These are phyloP conservation scores for Hecatera dysodea DNA, from an alignment of 2,888 invertebrate species.

Conservation along the genomic window DNA sequence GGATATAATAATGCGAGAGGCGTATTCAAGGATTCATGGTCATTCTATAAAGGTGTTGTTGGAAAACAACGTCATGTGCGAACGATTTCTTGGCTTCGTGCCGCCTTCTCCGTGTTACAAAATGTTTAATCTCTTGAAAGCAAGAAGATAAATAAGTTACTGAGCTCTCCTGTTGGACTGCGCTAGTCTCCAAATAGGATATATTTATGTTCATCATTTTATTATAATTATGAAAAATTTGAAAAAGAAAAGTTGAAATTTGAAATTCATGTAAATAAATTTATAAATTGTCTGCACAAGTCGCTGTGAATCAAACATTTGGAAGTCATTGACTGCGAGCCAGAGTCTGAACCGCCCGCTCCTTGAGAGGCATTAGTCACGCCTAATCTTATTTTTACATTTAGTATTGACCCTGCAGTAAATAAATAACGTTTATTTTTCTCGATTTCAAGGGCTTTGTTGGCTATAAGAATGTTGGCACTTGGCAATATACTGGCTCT, in stretches of 20 bases:
- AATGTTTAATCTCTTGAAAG: conserved; percentile 56
- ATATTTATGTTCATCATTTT: conserved; percentile 68
- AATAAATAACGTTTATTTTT: conserved; percentile 51
- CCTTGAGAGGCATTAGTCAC: conserved; percentile 64
- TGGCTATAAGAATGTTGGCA: conserved; percentile 3
- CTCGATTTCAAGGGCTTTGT: conserved; percentile 51
- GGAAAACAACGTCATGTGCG: conserved; percentile 56
- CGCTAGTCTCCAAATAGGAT: conserved; percentile 64
- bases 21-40: conserved; percentile 57
- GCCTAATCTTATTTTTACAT: conserved; percentile 59
- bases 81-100: conserved; percentile 73
- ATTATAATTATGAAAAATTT: conserved; percentile 55
- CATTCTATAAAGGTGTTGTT: conserved; percentile 58
- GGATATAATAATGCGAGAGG: conserved; percentile 47
- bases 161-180: conserved; percentile 64
- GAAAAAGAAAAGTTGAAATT: too few species aligned
- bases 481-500: too few species aligned
- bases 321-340: conserved; percentile 59
- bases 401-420: conserved; percentile 50
- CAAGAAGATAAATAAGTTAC: conserved; percentile 67
- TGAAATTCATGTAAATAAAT: conserved; percentile 39
- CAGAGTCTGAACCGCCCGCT: conserved; percentile 52
- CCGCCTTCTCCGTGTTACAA: conserved; percentile 62
- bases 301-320: conserved; percentile 53
- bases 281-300: conserved; percentile 45